Conservation (phyloP, 2,113 vertebrate species). For the Leptocoma aspasia region DNA sequence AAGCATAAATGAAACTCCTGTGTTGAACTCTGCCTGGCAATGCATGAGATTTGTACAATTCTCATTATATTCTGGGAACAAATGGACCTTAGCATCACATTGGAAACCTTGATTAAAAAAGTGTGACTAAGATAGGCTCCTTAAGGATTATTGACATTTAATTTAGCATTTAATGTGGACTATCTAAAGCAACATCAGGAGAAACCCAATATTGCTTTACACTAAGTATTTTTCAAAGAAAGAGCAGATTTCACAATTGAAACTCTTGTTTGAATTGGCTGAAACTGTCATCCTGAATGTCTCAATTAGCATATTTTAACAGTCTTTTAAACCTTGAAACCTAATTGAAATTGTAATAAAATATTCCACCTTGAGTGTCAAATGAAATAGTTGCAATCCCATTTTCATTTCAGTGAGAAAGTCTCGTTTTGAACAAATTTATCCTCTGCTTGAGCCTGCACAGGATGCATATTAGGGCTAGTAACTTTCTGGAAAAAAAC, state of each 20-base stretch:
- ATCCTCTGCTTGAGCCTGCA: background rate
- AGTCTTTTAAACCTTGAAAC: background rate
- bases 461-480: background rate
- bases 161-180: constrained; percentile 37
- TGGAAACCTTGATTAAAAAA: constrained; percentile 32
- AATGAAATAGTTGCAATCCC: background rate
- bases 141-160: constrained; percentile 17
- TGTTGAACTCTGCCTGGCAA: background rate
- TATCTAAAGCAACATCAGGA: background rate
- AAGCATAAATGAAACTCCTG: background rate
- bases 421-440: background rate
- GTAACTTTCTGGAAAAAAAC: background rate
- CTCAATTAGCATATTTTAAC: constrained; percentile 17
- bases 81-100: background rate
- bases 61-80: constrained; percentile 14
- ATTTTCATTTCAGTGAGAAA: background rate
- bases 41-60: background rate
- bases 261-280: background rate
- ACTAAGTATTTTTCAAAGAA: background rate
- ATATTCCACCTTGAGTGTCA: background rate
- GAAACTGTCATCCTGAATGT: background rate
- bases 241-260: background rate
- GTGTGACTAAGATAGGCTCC: background rate
- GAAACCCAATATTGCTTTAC: constrained; percentile 24
- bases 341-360: background rate